Conservation (phyloP, 2,113 vertebrate species). For the Cichladusa arquata region DNA sequence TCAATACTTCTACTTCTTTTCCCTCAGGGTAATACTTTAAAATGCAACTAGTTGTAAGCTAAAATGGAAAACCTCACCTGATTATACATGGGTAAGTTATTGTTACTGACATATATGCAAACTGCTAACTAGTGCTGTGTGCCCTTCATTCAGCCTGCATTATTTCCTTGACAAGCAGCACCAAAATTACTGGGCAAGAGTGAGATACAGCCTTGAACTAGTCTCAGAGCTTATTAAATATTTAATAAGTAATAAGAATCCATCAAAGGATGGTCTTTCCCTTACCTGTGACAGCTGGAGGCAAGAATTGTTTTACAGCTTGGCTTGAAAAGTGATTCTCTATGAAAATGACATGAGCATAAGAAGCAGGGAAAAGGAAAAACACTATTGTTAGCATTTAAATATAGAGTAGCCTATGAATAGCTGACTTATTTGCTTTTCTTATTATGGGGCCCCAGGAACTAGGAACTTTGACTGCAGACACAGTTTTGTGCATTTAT, state of each 20-base stretch:
- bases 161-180: slow-evolving; percentile 61
- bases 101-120: slow-evolving; percentile 61
- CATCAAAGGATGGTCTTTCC: slow-evolving; percentile 62
- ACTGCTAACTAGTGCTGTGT: slow-evolving; percentile 29
- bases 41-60: slow-evolving; percentile 47
- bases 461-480: background rate
- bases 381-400: slow-evolving; percentile 58
- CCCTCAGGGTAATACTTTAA: slow-evolving; percentile 36
- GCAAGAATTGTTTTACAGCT: slow-evolving; percentile 53
- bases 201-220: slow-evolving; percentile 61
- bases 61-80: background rate
- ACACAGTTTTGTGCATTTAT: background rate
- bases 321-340: slow-evolving; percentile 29
- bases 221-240: slow-evolving; percentile 70
- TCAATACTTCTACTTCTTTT: slow-evolving; percentile 20
- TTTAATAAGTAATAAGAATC: slow-evolving; percentile 71
- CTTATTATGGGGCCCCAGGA: slow-evolving; percentile 35
- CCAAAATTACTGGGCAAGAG: slow-evolving; percentile 52
- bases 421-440: slow-evolving; percentile 49
- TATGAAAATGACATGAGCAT: slow-evolving; percentile 5
- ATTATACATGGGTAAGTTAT: slow-evolving; percentile 56
- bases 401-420: slow-evolving; percentile 44
- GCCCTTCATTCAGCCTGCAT: slow-evolving; percentile 34
- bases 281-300: slow-evolving; percentile 57
- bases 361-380: slow-evolving; percentile 22